Conservation (phyloP, 2,113 vertebrate species). For the Pagrus major region DNA sequence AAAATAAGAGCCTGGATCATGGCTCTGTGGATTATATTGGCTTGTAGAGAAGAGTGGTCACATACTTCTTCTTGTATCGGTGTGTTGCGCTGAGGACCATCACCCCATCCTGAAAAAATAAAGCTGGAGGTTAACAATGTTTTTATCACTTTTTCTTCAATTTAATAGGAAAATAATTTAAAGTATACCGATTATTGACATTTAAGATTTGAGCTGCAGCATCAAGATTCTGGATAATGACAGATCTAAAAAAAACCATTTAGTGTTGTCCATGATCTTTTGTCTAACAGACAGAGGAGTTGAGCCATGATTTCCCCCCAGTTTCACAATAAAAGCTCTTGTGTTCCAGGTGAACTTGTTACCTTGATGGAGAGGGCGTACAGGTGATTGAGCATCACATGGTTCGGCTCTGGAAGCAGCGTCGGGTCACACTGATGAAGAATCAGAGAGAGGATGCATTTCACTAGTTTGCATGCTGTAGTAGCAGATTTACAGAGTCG, state of each 20-base stretch:
- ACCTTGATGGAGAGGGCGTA: constrained; percentile 98
- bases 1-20: constrained; percentile 18
- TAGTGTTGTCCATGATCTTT: too few relatives aligned
- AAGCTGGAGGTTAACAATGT: not conserved
- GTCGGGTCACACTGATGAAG: constrained; percentile 92
- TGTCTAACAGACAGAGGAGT: too few relatives aligned
- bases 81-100: constrained; percentile 99
- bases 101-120: constrained; percentile 92
- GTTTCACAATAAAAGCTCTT: not conserved
- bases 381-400: constrained; percentile 98
- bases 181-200: not conserved
- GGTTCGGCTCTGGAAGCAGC: constrained; percentile 97
- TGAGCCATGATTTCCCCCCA: too few relatives aligned
- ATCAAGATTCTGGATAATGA: too few relatives aligned
- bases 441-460: constrained; percentile 8
- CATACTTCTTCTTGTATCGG: constrained; percentile 98
- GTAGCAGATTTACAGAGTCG: fast-evolving
- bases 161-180: not conserved
- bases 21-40: constrained; percentile 85
- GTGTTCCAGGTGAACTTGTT: not conserved
- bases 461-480: not conserved
- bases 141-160: not conserved
- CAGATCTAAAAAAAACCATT: too few relatives aligned
- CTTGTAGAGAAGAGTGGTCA: constrained; percentile 98
- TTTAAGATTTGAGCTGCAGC: not conserved